These are phyloP conservation scores for Aleiodes alternator DNA, from an alignment of 2,888 invertebrate genomes.

Conservation along the genomic window DNA sequence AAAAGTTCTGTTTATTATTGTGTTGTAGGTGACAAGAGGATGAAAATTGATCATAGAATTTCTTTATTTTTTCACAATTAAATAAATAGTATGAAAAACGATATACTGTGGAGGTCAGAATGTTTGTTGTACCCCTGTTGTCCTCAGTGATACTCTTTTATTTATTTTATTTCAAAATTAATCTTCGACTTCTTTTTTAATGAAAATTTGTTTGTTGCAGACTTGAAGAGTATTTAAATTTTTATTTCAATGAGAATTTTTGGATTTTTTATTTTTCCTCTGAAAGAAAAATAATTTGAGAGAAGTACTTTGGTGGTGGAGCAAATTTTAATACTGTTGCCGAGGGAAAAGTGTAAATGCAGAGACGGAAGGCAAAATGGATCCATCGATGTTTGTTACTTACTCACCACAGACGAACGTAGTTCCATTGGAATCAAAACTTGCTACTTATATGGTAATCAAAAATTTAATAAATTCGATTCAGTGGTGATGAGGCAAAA, in stretches of 20 bases:
- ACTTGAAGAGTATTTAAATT: not conserved
- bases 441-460: slow-evolving; percentile 88
- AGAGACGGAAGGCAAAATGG: slow-evolving; percentile 78
- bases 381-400: slow-evolving; percentile 83
- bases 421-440: slow-evolving; percentile 89
- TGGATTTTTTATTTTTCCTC: not conserved
- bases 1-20: too few relatives aligned
- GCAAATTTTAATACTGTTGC: slow-evolving; percentile 4
- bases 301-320: not conserved
- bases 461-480: not conserved
- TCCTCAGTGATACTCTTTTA: not conserved
- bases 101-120: too few relatives aligned
- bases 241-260: not conserved
- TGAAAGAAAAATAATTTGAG: not conserved
- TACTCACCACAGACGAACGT: slow-evolving; percentile 83
- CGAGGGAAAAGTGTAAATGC: slow-evolving; percentile 66
- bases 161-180: not conserved
- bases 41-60: too few relatives aligned
- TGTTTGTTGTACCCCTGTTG: too few relatives aligned
- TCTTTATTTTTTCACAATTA: too few relatives aligned
- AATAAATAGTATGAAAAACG: too few relatives aligned
- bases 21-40: too few relatives aligned
- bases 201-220: slow-evolving; percentile 37
- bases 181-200: slow-evolving; percentile 1
- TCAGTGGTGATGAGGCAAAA: too few relatives aligned